Evolutionary conservation across 1,140 invertebrate species (phyloP), one percentile per base, ranked within the genome.

Genomic region (Zaprionus ghesquierei): DNA sequence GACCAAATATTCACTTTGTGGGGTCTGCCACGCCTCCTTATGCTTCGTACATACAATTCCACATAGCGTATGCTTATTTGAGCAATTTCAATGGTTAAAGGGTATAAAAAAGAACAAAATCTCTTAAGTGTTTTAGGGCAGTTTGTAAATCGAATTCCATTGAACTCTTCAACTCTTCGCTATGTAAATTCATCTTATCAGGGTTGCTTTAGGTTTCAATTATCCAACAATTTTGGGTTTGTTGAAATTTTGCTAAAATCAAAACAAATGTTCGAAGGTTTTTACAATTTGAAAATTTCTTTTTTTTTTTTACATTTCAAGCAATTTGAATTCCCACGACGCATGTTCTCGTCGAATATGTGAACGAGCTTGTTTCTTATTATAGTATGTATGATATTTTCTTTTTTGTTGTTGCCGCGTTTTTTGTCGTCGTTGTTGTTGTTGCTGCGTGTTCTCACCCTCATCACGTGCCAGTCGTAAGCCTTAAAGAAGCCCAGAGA

Each of bases 381-480:
- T 12, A 2, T 31, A n/a, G n/a, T n/a, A n/a, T n/a, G n/a, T n/a
- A 27, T 56, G 10, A 18, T 20, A 41, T 41, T 9, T 44, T 54
- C 10, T 44, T 58, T 46, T 31, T 44, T 62, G 1, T 53, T n/a
- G n/a, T n/a, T n/a, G n/a, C n/a, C n/a, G n/a, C n/a, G n/a, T 50
- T 3, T 44, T 35, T 3, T 44, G 9, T n/a, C 13, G 9, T 35
- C 18, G 0, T 55, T 54, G 20, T 51, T 55, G 44, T 38, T 55
- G 25, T 27, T 23, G 27, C 22, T 56, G 49, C 41, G 22, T 59
- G 51, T 41, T 6, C 35, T 41, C 35, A 69, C 72, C 66, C 72
- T 75, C 71, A 77, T 75, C 75, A 77, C 61, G 75, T 77, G 50
- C 66, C 44, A 63, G 62, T 46, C 62, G 49, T 72, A 66, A 76